phyloP scores from a whole-genome alignment of 2,113 vertebrate species.

The Oryzias javanicus region DNA sequence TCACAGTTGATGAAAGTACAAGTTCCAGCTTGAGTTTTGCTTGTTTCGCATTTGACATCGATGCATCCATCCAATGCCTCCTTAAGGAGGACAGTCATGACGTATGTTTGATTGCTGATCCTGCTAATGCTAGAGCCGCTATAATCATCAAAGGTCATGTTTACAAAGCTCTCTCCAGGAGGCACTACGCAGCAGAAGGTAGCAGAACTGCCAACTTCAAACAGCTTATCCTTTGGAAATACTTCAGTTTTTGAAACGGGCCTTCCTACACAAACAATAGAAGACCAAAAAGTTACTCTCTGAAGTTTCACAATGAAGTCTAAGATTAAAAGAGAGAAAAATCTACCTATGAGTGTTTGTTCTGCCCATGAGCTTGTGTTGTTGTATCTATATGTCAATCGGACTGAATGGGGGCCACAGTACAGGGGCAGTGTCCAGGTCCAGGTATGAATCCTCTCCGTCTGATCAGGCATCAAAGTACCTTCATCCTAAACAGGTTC shows the following conservation, averaged over 20 bases:
- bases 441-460: constrained; percentile 50
- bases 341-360: constrained; percentile 37
- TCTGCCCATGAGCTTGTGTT: constrained; percentile 42
- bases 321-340: neutral
- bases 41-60: constrained; percentile 8
- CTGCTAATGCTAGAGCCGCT: rapidly evolving
- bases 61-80: rapidly evolving
- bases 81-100: constrained; percentile 22
- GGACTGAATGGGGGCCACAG: constrained; percentile 55
- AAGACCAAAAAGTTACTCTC: neutral
- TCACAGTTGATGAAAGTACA: constrained; percentile 42
- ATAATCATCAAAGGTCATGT: neutral
- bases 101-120: constrained; percentile 19
- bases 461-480: constrained; percentile 13
- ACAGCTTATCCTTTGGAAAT: constrained; percentile 53
- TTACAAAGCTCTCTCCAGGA: rapidly evolving
- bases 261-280: constrained; percentile 19
- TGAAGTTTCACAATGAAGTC: neutral
- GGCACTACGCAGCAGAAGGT: constrained; percentile 70
- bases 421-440: constrained; percentile 61
- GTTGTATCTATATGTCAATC: constrained; percentile 37
- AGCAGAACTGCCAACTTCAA: constrained; percentile 42
- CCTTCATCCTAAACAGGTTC: constrained; percentile 49
- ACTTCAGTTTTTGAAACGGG: neutral
- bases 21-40: rapidly evolving